Conservation (phyloP, 2,888 invertebrate species). For the Camponotus fellah region DNA sequence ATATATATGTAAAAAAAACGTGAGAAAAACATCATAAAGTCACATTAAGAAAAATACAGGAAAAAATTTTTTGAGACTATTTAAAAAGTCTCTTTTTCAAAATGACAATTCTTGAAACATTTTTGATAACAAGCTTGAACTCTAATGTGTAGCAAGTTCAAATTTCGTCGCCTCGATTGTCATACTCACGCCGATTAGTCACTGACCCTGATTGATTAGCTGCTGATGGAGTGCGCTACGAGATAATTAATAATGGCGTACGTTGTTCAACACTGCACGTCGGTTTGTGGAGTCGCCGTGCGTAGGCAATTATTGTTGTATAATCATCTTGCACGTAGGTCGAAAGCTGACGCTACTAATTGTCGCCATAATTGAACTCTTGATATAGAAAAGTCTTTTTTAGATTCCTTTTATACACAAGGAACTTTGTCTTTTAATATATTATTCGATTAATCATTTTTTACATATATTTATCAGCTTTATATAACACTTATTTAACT, state of each 20-base stretch:
- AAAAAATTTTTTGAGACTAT: constrained; percentile 8
- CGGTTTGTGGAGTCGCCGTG: constrained; percentile 63
- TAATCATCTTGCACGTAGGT: constrained; percentile 13
- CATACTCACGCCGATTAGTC: constrained; percentile 71
- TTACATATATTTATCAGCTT: neutral
- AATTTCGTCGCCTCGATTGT: constrained; percentile 43
- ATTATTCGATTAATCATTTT: neutral
- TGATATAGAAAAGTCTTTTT: neutral
- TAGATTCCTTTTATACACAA: neutral
- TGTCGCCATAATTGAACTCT: neutral
- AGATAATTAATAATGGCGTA: constrained; percentile 74
- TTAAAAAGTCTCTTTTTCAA: neutral
- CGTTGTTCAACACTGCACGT: constrained; percentile 56
- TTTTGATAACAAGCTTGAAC: neutral
- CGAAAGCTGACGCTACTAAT: constrained; percentile 1
- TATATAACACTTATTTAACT: neutral
- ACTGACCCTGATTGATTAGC: constrained; percentile 74
- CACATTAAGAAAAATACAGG: neutral
- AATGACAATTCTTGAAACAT: neutral
- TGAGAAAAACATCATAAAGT: neutral
- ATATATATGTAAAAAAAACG: no score
- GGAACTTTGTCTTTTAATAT: neutral
- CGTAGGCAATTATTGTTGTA: constrained; percentile 64
- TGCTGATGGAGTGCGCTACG: constrained; percentile 69
- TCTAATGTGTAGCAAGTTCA: neutral